Base-by-base conservation (phyloP, 2,113 vertebrate species). In the Mustelus asterias region DNA sequence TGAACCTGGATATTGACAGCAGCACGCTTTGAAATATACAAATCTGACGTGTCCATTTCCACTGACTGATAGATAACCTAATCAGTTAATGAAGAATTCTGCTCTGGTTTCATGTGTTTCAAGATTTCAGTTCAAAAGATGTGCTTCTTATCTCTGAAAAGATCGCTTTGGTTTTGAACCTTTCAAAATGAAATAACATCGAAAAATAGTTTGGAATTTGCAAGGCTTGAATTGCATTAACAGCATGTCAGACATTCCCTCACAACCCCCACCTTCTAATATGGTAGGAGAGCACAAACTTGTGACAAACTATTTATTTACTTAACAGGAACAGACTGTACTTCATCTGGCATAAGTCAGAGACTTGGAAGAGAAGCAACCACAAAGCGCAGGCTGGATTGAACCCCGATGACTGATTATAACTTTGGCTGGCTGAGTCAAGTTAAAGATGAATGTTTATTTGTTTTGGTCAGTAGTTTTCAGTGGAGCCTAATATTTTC, bases 251-350 rank as follows among this genome's bases (percentile, higher is more conserved):
- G 69, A 72, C 94, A 72, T 72, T 95, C 44, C 65, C 94, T 76
- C 94, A 54, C 69, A 72, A 48, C 72, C 67, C 44, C 67, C 93
- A 69, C 67, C 67, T 72, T 72, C 94, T 95, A 29, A 70, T 44
- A 26, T 72, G 67, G 94, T 72, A 95, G 67, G 41, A 33, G 24
- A 95, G 93, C 22, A 48, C 41, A 95, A 14, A 41, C 70, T 95
- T 95, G 94, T 70, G 94, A 95, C 94, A 95, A 95, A 54, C 94
- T 95, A 95, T 95, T 72, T 76, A 76, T 95, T 95, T 95, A 95
- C 14, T 95, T 95, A 95, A 95, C 67, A 72, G 69, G 94, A 95
- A 95, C 94, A 95, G 94, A 33, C 94, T 95, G 94, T 95, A 95
- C 69, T 95, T 95, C 67, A 95, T 72, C 94, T 95, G 94, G 94